Percentiles rank a stretch among this genome's conserved stretches.
These are phyloP conservation scores for Tipula confusa DNA, from an alignment of 2,888 invertebrate species.

Conservation along the genomic window DNA sequence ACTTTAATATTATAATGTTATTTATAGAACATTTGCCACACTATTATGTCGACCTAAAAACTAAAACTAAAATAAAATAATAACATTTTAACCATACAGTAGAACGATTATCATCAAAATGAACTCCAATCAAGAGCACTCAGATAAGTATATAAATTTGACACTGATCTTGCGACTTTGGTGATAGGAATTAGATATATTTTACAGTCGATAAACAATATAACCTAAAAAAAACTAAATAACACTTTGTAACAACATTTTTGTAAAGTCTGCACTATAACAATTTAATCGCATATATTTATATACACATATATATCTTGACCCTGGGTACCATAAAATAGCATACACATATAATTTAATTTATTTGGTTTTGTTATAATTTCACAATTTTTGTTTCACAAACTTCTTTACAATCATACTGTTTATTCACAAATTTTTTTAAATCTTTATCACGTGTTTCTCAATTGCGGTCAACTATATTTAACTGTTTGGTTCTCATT, in stretches of 20 bases:
- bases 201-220: not conserved
- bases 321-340: not conserved
- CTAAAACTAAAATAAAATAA: not conserved
- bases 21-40: not conserved
- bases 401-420: not conserved
- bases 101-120: not conserved
- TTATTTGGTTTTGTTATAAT: not conserved
- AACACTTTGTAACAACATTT: not conserved
- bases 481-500: not conserved
- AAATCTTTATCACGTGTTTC: slow-evolving; percentile 15
- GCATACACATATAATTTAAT: not conserved
- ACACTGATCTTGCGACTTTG: not conserved
- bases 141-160: not conserved
- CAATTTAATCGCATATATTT: not conserved
- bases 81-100: not conserved
- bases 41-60: slow-evolving; percentile 16
- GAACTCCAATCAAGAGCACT: not conserved
- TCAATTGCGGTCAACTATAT: slow-evolving; percentile 14
- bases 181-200: not conserved
- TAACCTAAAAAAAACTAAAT: not conserved
- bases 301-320: not conserved
- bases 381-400: not conserved
- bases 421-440: not conserved
- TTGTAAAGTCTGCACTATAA: not conserved
- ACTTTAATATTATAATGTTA: not conserved